Conservation (phyloP, 2,113 vertebrate species). For the Dasyprocta punctata region DNA sequence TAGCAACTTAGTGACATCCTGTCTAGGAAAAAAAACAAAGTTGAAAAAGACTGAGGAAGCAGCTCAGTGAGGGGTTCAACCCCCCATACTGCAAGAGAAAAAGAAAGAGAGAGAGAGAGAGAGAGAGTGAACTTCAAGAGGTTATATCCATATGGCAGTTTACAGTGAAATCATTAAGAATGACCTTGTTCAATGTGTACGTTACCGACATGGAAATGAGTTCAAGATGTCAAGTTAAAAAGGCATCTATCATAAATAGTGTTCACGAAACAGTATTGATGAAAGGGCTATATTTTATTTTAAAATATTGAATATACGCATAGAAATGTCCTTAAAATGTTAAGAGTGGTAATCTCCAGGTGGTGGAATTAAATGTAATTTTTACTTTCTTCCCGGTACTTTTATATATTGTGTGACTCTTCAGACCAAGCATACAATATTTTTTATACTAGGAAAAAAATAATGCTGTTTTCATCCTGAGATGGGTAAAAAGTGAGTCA, state of each 20-base stretch:
- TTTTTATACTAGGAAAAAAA: conserved; percentile 67
- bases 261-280: conserved; percentile 73
- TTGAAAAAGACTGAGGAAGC: neutral
- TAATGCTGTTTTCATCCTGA: neutral
- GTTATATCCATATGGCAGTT: neutral
- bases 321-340: conserved; percentile 65
- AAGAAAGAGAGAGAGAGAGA: neutral
- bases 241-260: neutral
- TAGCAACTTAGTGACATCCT: neutral
- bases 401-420: conserved; percentile 44
- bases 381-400: conserved; percentile 68
- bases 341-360: neutral
- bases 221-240: conserved; percentile 31
- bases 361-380: neutral
- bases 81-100: neutral
- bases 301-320: neutral
- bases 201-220: conserved; percentile 28
- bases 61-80: neutral
- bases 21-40: neutral
- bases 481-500: conserved; percentile 44
- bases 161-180: neutral
- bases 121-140: neutral
- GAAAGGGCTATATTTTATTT: conserved; percentile 53
- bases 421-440: neutral
- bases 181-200: neutral